phyloP scores from a whole-genome alignment of 2,113 vertebrate species.

The Malurus elegans region DNA sequence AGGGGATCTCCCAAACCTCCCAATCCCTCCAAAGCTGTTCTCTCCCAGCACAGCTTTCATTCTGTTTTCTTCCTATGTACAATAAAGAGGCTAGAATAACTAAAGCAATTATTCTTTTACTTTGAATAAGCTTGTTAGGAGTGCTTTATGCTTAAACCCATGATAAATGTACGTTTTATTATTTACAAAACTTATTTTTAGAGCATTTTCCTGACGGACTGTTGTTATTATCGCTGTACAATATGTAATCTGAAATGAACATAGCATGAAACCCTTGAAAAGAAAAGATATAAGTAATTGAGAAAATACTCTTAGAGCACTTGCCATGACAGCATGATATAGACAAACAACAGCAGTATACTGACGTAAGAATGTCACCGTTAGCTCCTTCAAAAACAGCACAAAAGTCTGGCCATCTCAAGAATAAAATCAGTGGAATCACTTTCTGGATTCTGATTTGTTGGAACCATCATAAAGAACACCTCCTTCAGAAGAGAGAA shows the following conservation, averaged over 20 bases:
- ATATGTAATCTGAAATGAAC: not conserved
- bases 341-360: not conserved
- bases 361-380: not conserved
- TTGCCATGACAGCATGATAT: not conserved
- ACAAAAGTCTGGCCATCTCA: not conserved
- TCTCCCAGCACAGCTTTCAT: not conserved
- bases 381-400: not conserved
- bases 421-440: not conserved
- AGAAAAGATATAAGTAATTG: not conserved
- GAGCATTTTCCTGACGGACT: not conserved
- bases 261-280: not conserved
- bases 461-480: not conserved
- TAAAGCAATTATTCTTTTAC: not conserved
- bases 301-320: not conserved
- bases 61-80: not conserved
- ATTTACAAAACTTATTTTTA: not conserved
- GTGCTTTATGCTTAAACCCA: not conserved
- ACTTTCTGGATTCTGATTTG: not conserved
- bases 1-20: not conserved
- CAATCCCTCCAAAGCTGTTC: not conserved
- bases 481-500: not conserved
- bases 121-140: conserved; percentile 12
- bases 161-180: not conserved
- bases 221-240: not conserved
- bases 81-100: not conserved